Evolutionary conservation across 2,888 invertebrate species (phyloP), one percentile per base, ranked within the genome.

Genomic region (Eutolmus rufibarbis): DNA sequence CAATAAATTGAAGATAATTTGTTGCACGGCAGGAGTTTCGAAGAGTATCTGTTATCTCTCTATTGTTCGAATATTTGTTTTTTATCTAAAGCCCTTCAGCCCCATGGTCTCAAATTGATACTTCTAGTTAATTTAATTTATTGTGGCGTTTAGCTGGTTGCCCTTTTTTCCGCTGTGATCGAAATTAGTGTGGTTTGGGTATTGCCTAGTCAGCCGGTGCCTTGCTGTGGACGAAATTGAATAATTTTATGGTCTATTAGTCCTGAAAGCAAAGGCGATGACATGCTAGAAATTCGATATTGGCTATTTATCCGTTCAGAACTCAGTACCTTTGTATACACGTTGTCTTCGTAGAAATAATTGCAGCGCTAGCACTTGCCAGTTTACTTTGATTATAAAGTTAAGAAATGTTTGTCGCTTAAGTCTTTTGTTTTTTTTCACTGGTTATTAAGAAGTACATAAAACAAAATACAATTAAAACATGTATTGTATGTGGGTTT

Each of bases 1-100:
- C 89, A 89, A 89, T 90, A 90, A 90, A 90, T 90, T 90, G 89
- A 89, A 89, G 89, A 89, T 90, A 90, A 90, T 90, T 90, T 90
- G 90, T 89, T 89, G 90, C 90, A 87, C 89, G 82, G 88, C 89
- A 88, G 89, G 90, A 87, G 89, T 88, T 88, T 86, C 78, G 43
- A 78, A 86, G 87, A 87, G 57, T 89, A 89, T 89, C 89, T 89
- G 89, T 89, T 90, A 89, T 90, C 89, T 89, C 88, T 87, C 89
- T 89, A 90, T 89, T 90, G 89, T 87, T 74, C 79, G 78, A 79
- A 81, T 87, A 81, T 87, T 87, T 87, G 87, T 87, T 87, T 87
- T 46, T 87, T 87, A 87, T 66, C 86, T 79, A 51, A 23, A 51
- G 74, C 46, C 74, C 37, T 74, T 74, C 43, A 46, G 74, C 31